Evolutionary conservation across 2,888 invertebrate genomes (phyloP), one percentile per base, ranked within the genome.

Genomic region (Scelioninae gen. 1): DNA sequence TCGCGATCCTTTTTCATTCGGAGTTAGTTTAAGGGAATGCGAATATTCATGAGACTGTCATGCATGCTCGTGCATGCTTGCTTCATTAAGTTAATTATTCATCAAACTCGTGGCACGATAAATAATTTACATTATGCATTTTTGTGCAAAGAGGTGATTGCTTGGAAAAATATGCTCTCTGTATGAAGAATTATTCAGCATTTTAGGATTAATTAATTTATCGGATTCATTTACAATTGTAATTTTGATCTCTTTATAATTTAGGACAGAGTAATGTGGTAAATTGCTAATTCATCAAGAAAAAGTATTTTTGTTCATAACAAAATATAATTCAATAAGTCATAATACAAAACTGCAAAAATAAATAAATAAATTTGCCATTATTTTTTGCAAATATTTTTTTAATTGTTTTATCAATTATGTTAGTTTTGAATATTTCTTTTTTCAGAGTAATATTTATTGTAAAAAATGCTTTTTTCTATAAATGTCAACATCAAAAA

Each of bases 81-180:
- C 29, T 51, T 51, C 29, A 51, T 51, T 51, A 51, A 51, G 11
- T 29, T 51, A 29, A 51, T 51, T 66, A 66, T 66, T 66, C 66
- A 66, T 66, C 40, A 53, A 66, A 66, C 29, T 53, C 13, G 53
- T 10, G 9, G 13, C 5, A 31, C 40, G 53, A 40, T 51, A 66
- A 66, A 66, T 66, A 51, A 66, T 53, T 40, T 66, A 40, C 53
- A 60, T 60, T 29, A 31, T 29, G 29, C 29, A 11, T 60, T 60
- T 43, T 60, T 13, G 8, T 43, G 8, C 7, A 16, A 9, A 47
- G 16, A 6, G 51, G 9, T 11, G 5, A 15, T 47, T 47, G 5
- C 45, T 16, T 10, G 29, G 51, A 51, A 51, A 51, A 51, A 51
- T 51, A 29, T 43, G 43, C 11, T 43, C 43, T 43, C 10, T 4